Evolutionary conservation across 2,888 invertebrate genomes (phyloP).

Genomic region (Diaprepes abbreviatus): DNA sequence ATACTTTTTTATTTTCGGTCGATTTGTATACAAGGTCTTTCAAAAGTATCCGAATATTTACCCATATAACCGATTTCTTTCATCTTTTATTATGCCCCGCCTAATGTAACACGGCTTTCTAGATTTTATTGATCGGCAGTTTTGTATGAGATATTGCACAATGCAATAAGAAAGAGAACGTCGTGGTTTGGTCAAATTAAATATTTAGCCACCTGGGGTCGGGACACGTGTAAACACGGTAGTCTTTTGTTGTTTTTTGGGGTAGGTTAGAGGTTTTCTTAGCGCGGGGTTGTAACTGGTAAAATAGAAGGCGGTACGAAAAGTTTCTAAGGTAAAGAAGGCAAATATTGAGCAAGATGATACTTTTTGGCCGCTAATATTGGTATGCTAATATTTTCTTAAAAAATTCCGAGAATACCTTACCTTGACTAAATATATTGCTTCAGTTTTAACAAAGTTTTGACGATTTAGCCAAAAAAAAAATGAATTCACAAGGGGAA

Average conservation of each 20-base stretch:
- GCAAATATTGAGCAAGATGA: neutral
- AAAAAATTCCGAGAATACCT: too few relatives aligned
- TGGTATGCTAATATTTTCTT: too few relatives aligned
- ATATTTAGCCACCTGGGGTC: slow-evolving; percentile 49
- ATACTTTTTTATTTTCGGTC: slow-evolving; percentile 22
- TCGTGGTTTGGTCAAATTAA: slow-evolving; percentile 41
- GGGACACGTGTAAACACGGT: slow-evolving; percentile 49
- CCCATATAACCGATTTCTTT: slow-evolving; percentile 31
- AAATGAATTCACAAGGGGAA: too few relatives aligned
- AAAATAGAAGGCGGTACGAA: neutral
- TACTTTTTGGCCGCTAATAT: too few relatives aligned
- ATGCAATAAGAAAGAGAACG: slow-evolving; percentile 22
- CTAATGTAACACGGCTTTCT: slow-evolving; percentile 41
- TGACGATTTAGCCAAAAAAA: too few relatives aligned
- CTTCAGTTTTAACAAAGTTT: too few relatives aligned
- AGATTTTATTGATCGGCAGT: slow-evolving; percentile 34
- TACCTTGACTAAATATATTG: too few relatives aligned
- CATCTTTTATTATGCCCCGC: slow-evolving; percentile 33
- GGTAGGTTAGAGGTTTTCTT: slow-evolving; percentile 6
- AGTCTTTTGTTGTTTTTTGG: slow-evolving; percentile 43
- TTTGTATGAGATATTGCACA: slow-evolving; percentile 34
- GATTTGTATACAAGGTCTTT: slow-evolving; percentile 11
- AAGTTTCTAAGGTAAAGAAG: neutral
- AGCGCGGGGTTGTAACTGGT: neutral
- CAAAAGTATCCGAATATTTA: slow-evolving; percentile 17